Base-by-base conservation (phyloP, 2,888 invertebrate species). In the Diachrysia chrysitis region DNA sequence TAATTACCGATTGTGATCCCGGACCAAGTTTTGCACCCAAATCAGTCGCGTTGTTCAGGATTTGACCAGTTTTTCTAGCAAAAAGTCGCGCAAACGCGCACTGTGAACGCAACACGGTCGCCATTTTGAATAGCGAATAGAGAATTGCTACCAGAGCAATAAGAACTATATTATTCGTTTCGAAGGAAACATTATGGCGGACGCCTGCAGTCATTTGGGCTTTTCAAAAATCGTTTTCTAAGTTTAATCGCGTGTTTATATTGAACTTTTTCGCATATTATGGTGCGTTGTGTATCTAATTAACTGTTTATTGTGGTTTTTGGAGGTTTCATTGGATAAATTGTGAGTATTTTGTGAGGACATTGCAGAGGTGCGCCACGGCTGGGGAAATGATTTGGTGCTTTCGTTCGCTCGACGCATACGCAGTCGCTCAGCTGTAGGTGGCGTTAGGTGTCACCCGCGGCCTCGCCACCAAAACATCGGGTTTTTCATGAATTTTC, bases 121-220 rank as follows among this genome's bases (percentile, higher is more conserved):
- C 95, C 95, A 95, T 95, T 95, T 95, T 95, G 95, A 95, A 95
- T 95, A 95, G 95, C 95, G 95, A 95, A 95, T 95, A 95, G 95
- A 95, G 95, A 93, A 93, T 93, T 92, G 94, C 93, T 94, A 92
- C 93, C 94, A 94, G 93, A 95, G 94, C 95, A 95, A 95, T 95
- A 95, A 95, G 95, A 95, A 95, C 94, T 93, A 95, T 95, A 95
- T 95, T 95, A 95, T 95, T 95, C 95, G 95, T 95, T 95, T 93
- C 95, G 95, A 95, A 95, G 95, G 95, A 95, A 95, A 95, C 95
- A 95, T 95, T 93, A 95, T 95, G 95, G 95, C 95, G 95, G 95
- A 94, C 94, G 95, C 94, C 95, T 95, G 95, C 92, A 93, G 91
- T 92, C 92, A 94, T 91, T 95, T 90, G 95, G 93, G 95, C 95